Percentiles rank a stretch among this genome's conserved stretches.
These are phyloP conservation scores for Platygyra sinensis DNA, from an alignment of 64 coral and sea anemone species.

Conservation along the genomic window DNA sequence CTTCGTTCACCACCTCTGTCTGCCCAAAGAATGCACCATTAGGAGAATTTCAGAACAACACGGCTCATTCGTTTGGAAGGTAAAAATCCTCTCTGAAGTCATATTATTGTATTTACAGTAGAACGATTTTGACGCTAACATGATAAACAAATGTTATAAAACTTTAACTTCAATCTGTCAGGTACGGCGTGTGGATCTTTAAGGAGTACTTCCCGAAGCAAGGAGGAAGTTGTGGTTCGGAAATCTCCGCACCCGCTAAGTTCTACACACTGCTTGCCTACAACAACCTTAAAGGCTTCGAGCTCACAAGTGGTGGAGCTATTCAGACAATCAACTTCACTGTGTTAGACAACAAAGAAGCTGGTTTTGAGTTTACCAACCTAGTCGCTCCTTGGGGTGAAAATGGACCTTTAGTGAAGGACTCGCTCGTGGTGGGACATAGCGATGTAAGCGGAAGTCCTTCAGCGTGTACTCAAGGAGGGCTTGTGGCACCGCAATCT, in stretches of 20 bases:
- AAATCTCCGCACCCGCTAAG: conserved; percentile 42
- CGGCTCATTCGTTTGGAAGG: conserved; percentile 84
- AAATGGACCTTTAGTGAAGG: conserved; percentile 49
- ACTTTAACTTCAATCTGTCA: not conserved
- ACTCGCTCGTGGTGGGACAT: conserved; percentile 76
- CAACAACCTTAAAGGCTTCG: conserved; percentile 80
- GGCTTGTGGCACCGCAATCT: conserved; percentile 47
- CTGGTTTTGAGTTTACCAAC: conserved; percentile 76
- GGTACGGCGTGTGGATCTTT: conserved; percentile 86
- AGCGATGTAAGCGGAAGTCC: conserved; percentile 55
- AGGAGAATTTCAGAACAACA: conserved; percentile 79
- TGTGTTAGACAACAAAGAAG: conserved; percentile 72
- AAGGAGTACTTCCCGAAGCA: conserved; percentile 59
- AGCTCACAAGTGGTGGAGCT: conserved; percentile 56
- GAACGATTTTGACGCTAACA: no score
- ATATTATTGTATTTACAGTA: conserved; percentile 14
- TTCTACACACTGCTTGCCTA: conserved; percentile 73
- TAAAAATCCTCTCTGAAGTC: conserved; percentile 26
- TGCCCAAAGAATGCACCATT: conserved; percentile 69
- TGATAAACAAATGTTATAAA: not conserved
- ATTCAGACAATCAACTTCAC: conserved; percentile 62
- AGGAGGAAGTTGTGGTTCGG: conserved; percentile 23
- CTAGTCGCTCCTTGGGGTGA: conserved; percentile 55
- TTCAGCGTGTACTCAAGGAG: conserved; percentile 56
- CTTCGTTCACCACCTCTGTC: conserved; percentile 73